A percentile compares a stretch with the other conserved stretches of the same genome.
Evolutionary conservation across 2,888 invertebrate species (phyloP).

Genomic region (Agriopis leucophaearia): DNA sequence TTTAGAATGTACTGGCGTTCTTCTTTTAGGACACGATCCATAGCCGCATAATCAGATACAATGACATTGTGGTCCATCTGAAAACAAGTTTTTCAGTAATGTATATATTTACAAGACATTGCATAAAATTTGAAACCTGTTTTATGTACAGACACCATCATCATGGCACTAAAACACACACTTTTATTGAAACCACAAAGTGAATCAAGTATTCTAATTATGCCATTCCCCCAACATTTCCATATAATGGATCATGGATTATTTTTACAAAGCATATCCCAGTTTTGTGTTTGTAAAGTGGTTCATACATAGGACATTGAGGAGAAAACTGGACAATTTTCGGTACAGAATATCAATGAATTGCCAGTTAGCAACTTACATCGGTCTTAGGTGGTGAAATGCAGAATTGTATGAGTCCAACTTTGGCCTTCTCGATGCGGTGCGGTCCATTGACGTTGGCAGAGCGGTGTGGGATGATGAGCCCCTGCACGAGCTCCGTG

Average conservation of each 20-base stretch:
- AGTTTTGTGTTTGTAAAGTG: too few species aligned
- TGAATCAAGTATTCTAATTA: too few species aligned
- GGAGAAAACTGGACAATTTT: background rate
- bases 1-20: constrained; percentile 99
- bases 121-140: too few species aligned
- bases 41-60: constrained; percentile 99
- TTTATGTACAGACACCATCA: too few species aligned
- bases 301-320: background rate
- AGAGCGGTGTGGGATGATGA: constrained; percentile 96
- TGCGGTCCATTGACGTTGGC: constrained; percentile 97
- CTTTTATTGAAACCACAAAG: too few species aligned
- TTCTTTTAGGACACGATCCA: constrained; percentile 99
- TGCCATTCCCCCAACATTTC: too few species aligned
- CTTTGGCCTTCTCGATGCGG: constrained; percentile 98
- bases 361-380: constrained; percentile 79
- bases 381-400: constrained; percentile 99
- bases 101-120: background rate
- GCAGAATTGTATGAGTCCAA: constrained; percentile 99
- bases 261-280: too few species aligned
- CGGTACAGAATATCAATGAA: background rate
- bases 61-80: constrained; percentile 98
- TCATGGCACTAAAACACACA: too few species aligned
- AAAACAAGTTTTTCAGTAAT: constrained; percentile 37
- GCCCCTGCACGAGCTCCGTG: constrained; percentile 97
- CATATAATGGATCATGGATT: too few species aligned